These are phyloP conservation scores for Synergus itoensis DNA, from an alignment of 2,888 invertebrate species.

Conservation along the genomic window DNA sequence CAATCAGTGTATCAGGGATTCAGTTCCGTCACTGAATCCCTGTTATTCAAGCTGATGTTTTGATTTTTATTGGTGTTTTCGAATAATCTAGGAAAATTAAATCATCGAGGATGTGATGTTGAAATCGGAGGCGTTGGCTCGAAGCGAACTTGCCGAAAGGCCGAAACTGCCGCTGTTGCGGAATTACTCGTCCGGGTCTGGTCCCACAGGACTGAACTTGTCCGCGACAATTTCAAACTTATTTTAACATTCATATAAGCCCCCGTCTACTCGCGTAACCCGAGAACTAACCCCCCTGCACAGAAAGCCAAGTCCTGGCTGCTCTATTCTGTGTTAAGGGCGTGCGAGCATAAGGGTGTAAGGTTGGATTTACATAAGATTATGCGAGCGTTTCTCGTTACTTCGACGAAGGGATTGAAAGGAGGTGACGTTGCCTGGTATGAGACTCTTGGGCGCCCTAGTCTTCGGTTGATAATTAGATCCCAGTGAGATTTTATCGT, in stretches of 20 bases:
- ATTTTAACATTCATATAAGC: conserved; percentile 78
- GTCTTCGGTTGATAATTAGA: conserved; percentile 71
- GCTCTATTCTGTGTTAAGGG: conserved; percentile 54
- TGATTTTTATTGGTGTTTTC: neutral
- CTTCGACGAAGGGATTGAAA: conserved; percentile 51
- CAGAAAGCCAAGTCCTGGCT: conserved; percentile 35
- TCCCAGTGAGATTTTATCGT: conserved; percentile 56
- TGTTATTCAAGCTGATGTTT: neutral
- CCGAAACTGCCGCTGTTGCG: conserved; percentile 74
- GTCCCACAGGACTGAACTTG: conserved; percentile 76
- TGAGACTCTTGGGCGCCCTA: conserved; percentile 67
- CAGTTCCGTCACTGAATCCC: too few species aligned
- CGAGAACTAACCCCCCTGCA: conserved; percentile 59
- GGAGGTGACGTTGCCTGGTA: conserved; percentile 39
- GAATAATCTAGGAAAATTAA: conserved; percentile 17
- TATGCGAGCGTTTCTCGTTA: conserved; percentile 66
- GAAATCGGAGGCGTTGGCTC: conserved; percentile 47
- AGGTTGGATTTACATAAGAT: conserved; percentile 75
- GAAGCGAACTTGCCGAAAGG: conserved; percentile 67
- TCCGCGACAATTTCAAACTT: conserved; percentile 78
- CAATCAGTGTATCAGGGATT: too few species aligned
- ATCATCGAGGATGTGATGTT: conserved; percentile 17
- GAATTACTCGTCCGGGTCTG: conserved; percentile 75
- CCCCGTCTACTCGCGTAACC: conserved; percentile 67
- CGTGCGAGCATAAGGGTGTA: conserved; percentile 70